Conservation (phyloP, 1,140 invertebrate genomes). For the Drosophila aff. region DNA sequence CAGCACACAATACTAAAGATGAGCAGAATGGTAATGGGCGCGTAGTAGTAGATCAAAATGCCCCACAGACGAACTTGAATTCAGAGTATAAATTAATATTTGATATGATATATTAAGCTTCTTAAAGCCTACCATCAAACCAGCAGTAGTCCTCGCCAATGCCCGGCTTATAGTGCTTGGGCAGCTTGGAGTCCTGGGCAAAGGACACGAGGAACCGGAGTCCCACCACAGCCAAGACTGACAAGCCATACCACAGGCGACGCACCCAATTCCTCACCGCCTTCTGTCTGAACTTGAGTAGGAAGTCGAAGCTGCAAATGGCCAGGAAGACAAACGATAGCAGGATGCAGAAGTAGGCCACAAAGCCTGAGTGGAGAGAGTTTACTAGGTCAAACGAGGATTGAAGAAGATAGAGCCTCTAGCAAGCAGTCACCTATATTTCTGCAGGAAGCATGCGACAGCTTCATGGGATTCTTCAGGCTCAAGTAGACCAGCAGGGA, state of each 20-base stretch:
- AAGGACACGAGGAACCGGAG: slow-evolving; percentile 84
- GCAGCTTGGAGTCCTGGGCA: slow-evolving; percentile 86
- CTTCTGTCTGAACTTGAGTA: slow-evolving; percentile 88
- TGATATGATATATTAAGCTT: neutral
- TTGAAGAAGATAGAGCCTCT: too few relatives aligned
- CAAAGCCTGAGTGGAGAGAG: slow-evolving; percentile 85
- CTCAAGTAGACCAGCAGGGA: slow-evolving; percentile 69
- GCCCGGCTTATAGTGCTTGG: slow-evolving; percentile 85
- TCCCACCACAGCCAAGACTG: slow-evolving; percentile 88
- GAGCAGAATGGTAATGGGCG: slow-evolving; percentile 63
- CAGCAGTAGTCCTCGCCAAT: slow-evolving; percentile 87
- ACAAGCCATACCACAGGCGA: slow-evolving; percentile 87
- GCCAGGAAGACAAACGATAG: slow-evolving; percentile 92
- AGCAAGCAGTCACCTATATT: slow-evolving; percentile 58
- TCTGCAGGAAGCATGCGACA: slow-evolving; percentile 66
- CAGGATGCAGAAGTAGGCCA: slow-evolving; percentile 91
- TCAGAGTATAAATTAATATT: neutral
- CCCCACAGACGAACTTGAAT: slow-evolving; percentile 76
- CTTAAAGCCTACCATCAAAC: slow-evolving; percentile 86
- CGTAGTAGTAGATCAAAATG: slow-evolving; percentile 76
- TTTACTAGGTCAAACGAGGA: fast-evolving
- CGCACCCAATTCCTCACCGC: slow-evolving; percentile 85
- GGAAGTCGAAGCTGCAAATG: slow-evolving; percentile 91
- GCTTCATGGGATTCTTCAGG: slow-evolving; percentile 74
- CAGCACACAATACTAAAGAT: slow-evolving; percentile 65